These are phyloP conservation scores for Drosophila antonietae DNA, from an alignment of 2,888 invertebrate genomes.

Conservation along the genomic window DNA sequence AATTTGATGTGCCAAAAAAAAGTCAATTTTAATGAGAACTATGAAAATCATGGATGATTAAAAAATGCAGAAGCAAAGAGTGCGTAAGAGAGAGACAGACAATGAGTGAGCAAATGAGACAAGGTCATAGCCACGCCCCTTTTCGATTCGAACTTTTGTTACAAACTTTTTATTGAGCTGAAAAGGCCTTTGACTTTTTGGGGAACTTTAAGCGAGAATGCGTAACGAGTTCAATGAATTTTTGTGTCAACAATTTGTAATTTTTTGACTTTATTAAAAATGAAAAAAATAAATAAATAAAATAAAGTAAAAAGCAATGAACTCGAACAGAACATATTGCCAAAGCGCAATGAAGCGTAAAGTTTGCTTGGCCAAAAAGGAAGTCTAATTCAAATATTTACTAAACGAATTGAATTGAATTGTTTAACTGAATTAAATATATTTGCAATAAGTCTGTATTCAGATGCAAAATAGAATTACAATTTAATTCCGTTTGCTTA, in stretches of 20 bases:
- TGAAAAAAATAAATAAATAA: not conserved
- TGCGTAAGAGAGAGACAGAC: conserved; percentile 6
- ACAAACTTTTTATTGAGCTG: conserved; percentile 23
- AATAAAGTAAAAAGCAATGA: conserved; percentile 49
- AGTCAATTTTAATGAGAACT: not conserved
- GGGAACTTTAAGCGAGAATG: conserved; percentile 28
- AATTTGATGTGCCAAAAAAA: not conserved
- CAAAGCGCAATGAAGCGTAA: conserved; percentile 54
- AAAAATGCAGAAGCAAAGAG: conserved; percentile 23
- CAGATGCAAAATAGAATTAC: not conserved
- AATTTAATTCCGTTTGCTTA: not conserved
- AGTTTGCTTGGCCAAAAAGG: conserved; percentile 12
- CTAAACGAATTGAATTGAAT: not conserved
- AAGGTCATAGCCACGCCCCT: not conserved
- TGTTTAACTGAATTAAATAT: not conserved
- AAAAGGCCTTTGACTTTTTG: conserved; percentile 57
- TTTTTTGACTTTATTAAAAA: conserved; percentile 35
- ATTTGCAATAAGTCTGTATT: not conserved
- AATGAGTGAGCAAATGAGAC: not conserved
- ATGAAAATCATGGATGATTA: conserved; percentile 67
- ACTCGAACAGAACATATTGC: conserved; percentile 27
- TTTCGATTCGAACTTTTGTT: conserved; percentile 29
- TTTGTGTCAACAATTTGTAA: conserved; percentile 67
- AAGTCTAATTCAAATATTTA: conserved; percentile 22
- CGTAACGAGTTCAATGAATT: conserved; percentile 73